Evolutionary conservation across 2,113 vertebrate genomes (phyloP).

Genomic region (Tetrax tetrax): DNA sequence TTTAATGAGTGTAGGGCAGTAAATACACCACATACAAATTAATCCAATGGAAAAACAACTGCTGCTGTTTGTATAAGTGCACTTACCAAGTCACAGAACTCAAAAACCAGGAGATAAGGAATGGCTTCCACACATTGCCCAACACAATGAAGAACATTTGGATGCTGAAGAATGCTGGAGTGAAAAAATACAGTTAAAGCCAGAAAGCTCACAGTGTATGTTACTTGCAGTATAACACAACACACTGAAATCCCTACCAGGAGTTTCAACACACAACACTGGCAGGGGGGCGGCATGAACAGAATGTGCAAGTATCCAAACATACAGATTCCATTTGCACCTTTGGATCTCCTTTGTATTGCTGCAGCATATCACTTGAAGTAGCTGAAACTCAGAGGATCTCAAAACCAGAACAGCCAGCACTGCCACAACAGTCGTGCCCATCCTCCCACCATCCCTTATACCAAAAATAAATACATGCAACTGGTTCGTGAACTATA

Average conservation of each 20-base stretch:
- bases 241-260: neutral
- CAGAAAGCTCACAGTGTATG: neutral
- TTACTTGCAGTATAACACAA: neutral
- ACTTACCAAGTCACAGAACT: slow-evolving; percentile 97
- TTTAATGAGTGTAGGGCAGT: neutral
- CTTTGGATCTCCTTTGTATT: neutral
- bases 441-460: neutral
- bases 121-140: slow-evolving; percentile 95
- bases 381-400: neutral
- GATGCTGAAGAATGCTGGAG: slow-evolving; percentile 85
- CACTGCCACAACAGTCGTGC: neutral
- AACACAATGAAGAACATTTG: slow-evolving; percentile 92
- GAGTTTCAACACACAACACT: neutral
- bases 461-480: neutral
- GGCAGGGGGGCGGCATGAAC: fast-evolving
- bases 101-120: slow-evolving; percentile 93
- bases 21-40: neutral
- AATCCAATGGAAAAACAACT: neutral
- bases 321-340: neutral
- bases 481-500: neutral
- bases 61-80: neutral
- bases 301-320: neutral
- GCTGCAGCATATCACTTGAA: neutral
- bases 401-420: neutral
- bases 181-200: neutral